A percentile compares a stretch with the other conserved stretches of the same genome.
These are phyloP conservation scores for Drosophila merina DNA, from an alignment of 2,888 invertebrate genomes.

Conservation along the genomic window DNA sequence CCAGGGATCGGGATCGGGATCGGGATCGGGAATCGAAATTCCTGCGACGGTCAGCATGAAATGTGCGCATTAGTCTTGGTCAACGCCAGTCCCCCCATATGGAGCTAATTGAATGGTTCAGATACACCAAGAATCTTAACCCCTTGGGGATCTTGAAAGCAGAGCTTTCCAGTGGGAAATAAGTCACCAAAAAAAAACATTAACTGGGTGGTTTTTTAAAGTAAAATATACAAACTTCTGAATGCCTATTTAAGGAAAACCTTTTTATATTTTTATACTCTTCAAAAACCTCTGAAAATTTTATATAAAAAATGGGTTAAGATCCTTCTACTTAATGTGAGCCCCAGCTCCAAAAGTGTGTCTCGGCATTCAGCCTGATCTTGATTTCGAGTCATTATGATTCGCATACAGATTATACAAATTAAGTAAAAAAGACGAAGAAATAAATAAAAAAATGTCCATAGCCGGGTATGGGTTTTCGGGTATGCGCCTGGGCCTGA, in stretches of 20 bases:
- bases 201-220: too few relatives aligned
- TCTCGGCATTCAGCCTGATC: conserved; percentile 62
- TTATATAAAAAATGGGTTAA: conserved; percentile 26
- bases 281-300: background rate
- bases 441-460: conserved; percentile 16
- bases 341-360: conserved; percentile 62
- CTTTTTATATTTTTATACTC: too few relatives aligned
- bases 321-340: conserved; percentile 17
- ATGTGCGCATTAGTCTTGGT: conserved; percentile 58
- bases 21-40: conserved; percentile 25
- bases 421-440: conserved; percentile 33
- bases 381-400: conserved; percentile 74
- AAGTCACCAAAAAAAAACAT: too few relatives aligned
- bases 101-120: conserved; percentile 43
- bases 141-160: background rate
- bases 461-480: conserved; percentile 6
- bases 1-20: background rate
- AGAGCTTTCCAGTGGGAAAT: background rate
- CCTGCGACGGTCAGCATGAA: conserved; percentile 54
- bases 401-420: conserved; percentile 59
- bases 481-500: conserved; percentile 23
- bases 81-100: conserved; percentile 35
- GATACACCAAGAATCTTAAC: conserved; percentile 29
- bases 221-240: too few relatives aligned
- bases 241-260: too few relatives aligned